Conservation (phyloP, 2,888 invertebrate species). For the Nycteola revayana region DNA sequence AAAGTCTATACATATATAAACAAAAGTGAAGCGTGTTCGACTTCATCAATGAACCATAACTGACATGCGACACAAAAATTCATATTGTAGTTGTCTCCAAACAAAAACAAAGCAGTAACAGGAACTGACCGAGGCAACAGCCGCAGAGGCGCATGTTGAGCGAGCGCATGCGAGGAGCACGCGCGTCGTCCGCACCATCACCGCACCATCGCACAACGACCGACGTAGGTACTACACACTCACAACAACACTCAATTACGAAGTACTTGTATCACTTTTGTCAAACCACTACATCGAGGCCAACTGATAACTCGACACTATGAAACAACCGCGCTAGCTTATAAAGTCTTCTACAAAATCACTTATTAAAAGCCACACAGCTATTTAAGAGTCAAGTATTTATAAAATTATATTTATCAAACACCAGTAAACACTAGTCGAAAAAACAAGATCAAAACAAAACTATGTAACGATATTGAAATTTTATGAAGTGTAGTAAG, state of each 20-base stretch:
- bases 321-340: no score
- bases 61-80: conserved; percentile 15
- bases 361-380: no score
- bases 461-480: no score
- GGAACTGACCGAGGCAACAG: conserved; percentile 73
- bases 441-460: no score
- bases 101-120: conserved; percentile 11
- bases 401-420: no score
- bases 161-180: conserved; percentile 58
- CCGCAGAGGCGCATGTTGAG: conserved; percentile 76
- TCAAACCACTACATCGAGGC: no score
- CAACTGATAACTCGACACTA: no score
- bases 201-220: conserved; percentile 54
- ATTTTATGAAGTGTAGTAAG: no score
- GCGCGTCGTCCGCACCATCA: conserved; percentile 56
- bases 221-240: conserved; percentile 51
- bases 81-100: conserved; percentile 8
- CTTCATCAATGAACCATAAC: conserved; percentile 23
- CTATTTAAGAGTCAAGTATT: no score
- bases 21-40: conserved; percentile 9
- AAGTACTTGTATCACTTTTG: no score
- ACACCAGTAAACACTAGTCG: no score
- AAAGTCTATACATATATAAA: conserved; percentile 1
- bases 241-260: conserved; percentile 68
- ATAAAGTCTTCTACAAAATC: no score